Evolutionary conservation across 2,113 vertebrate species (phyloP), one percentile per base, ranked within the genome.

Genomic region (Barnardius zonarius): DNA sequence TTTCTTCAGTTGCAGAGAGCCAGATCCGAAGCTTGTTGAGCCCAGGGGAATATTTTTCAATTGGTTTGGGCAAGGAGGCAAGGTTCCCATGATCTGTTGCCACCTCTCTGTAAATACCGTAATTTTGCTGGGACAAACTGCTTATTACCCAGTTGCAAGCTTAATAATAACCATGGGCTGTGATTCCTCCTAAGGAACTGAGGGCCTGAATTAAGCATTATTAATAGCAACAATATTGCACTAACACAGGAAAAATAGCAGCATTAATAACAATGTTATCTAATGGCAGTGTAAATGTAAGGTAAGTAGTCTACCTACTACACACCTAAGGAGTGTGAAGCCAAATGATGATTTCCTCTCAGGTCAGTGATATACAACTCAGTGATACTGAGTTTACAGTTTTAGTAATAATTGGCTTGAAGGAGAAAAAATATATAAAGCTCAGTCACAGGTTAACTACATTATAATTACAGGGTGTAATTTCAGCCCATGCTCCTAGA

Each of bases 381-480:
- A 83, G 91, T 95, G 94, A 88, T 74, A 93, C 83, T 61, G 73
- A 84, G 80, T 95, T 95, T 94, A 84, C 74, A 84, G 66, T 94
- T 94, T 82, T 81, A 88, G 86, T 82, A 94, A 95, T 91, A 93
- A 96, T 88, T 94, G 86, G 68, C 86, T 96, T 81, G 92, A 87
- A 96, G 92, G 83, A 28, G 4, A 39, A 91, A 93, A 76, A 35
- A 25, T 51, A 75, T 31, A 78, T 77, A 52, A 93, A 90, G 55
- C 13, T 0, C 80, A 92, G 93, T 93, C 88, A 93, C 76, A 93
- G 86, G 80, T 94, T 95, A 96, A 93, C 88, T 94, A 69, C 88
- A 57, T 93, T 90, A 92, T 94, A 95, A 96, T 96, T 96, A 93
- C 83, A 86, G 85, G 92, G 83, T 92, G 83, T 94, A 59, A 94